Percentiles rank a stretch among this genome's conserved stretches.
Conservation (phyloP, 2,888 invertebrate genomes). For the Asteroscopus sphinx region DNA sequence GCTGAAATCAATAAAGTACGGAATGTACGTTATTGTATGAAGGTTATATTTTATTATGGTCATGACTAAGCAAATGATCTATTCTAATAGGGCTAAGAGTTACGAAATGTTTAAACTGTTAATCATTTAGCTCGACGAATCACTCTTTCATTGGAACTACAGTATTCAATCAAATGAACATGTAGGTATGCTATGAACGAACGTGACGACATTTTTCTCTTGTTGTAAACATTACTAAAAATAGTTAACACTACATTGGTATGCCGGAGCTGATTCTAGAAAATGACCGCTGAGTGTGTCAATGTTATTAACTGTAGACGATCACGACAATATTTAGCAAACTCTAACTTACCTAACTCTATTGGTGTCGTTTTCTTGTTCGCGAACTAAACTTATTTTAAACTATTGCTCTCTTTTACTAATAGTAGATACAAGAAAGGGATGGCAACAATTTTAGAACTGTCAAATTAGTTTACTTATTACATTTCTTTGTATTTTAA, state of each 20-base stretch:
- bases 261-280: constrained; percentile 46
- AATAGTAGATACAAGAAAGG: too few relatives aligned
- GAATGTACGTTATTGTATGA: constrained; percentile 17
- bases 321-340: constrained; percentile 11
- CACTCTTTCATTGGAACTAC: constrained; percentile 13
- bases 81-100: constrained; percentile 39
- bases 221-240: constrained; percentile 36
- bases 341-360: not conserved
- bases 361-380: too few relatives aligned
- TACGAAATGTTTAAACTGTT: constrained; percentile 25
- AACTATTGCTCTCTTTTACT: too few relatives aligned
- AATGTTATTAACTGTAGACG: constrained; percentile 16
- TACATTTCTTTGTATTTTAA: too few relatives aligned
- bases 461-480: too few relatives aligned
- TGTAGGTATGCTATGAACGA: not conserved
- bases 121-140: constrained; percentile 31
- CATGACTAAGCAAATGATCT: constrained; percentile 37
- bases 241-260: constrained; percentile 43
- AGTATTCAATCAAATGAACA: constrained; percentile 34
- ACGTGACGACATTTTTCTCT: constrained; percentile 44
- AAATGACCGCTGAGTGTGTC: constrained; percentile 27
- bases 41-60: constrained; percentile 30
- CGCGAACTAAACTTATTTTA: too few relatives aligned
- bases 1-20: constrained; percentile 60
- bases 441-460: too few relatives aligned